Evolutionary conservation across 2,888 invertebrate species (phyloP).

Genomic region (Troides aeacus): DNA sequence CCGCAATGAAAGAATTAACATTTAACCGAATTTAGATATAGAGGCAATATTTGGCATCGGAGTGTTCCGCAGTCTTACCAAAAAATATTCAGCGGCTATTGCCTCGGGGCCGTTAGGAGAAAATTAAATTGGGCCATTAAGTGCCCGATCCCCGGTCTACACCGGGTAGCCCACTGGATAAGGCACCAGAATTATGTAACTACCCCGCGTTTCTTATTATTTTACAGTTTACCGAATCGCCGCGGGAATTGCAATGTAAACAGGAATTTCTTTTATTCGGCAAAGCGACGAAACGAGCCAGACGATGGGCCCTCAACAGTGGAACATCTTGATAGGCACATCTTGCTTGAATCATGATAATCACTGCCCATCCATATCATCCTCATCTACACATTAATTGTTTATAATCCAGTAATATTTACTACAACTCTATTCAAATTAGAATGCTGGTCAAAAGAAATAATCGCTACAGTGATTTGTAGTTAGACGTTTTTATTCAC

Average conservation of each 20-base stretch:
- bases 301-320: too few species aligned
- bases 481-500: too few species aligned
- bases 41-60: constrained; percentile 40
- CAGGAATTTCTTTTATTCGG: not conserved
- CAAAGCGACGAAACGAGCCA: too few species aligned
- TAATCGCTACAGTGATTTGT: too few species aligned
- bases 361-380: too few species aligned
- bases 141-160: constrained; percentile 37
- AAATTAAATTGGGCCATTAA: constrained; percentile 71
- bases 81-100: constrained; percentile 41
- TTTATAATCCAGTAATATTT: too few species aligned
- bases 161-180: constrained; percentile 15
- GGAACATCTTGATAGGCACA: too few species aligned
- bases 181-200: constrained; percentile 15
- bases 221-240: constrained; percentile 10
- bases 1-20: constrained; percentile 17
- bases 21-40: constrained; percentile 26
- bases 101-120: constrained; percentile 53
- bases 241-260: constrained; percentile 7
- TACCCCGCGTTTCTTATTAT: constrained; percentile 15
- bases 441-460: too few species aligned
- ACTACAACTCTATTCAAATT: too few species aligned
- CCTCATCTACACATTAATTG: too few species aligned
- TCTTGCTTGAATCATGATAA: too few species aligned
- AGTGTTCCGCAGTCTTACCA: constrained; percentile 38